Conservation (phyloP, 2,888 invertebrate species). For the Teleiodes luculella region DNA sequence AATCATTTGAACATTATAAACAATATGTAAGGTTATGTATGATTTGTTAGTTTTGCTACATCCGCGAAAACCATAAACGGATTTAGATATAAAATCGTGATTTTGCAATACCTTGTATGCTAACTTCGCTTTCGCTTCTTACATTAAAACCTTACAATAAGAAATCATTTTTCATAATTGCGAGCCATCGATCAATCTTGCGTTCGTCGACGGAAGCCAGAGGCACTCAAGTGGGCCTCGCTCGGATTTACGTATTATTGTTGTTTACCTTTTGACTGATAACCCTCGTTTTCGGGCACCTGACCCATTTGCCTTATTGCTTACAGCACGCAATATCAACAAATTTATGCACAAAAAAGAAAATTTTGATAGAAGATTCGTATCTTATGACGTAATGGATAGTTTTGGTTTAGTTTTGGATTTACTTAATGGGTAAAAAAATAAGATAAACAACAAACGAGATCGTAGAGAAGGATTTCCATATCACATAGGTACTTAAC, state of each 20-base stretch:
- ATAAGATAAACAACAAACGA: neutral
- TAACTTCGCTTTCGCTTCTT: neutral
- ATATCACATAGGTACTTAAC: too few species aligned
- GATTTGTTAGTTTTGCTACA: too few species aligned
- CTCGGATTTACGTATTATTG: constrained; percentile 54
- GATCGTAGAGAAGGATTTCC: neutral
- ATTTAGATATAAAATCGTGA: neutral
- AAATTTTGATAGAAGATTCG: constrained; percentile 28
- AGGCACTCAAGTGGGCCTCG: constrained; percentile 55
- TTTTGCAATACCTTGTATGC: neutral
- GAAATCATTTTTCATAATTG: constrained; percentile 74
- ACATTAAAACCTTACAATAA: constrained; percentile 30
- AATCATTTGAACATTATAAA: too few species aligned
- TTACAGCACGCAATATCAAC: constrained; percentile 49
- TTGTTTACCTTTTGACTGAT: constrained; percentile 66
- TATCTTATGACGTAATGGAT: constrained; percentile 17
- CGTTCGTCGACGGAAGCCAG: constrained; percentile 60
- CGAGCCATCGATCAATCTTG: constrained; percentile 67
- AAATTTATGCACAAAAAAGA: constrained; percentile 30
- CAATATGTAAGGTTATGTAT: too few species aligned
- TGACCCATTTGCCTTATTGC: constrained; percentile 54
- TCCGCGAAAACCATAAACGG: too few species aligned
- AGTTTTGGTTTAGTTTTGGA: neutral
- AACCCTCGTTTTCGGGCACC: constrained; percentile 43
- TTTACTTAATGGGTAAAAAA: too few species aligned